Conservation (phyloP, 2,797 vertebrate species). For the Acrossocheilus wenchowensis region DNA sequence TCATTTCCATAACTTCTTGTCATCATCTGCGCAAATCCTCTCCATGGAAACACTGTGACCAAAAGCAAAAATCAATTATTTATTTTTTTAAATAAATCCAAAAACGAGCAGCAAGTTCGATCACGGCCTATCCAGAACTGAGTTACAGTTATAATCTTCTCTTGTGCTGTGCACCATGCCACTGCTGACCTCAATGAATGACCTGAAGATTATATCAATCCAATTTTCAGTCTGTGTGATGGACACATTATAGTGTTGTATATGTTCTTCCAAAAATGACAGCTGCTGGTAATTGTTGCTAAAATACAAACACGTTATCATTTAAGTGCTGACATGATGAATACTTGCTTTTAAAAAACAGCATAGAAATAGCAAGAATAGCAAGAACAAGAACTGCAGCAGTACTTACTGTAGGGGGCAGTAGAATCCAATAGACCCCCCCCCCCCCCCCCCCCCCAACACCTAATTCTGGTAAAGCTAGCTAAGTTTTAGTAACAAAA, state of each 20-base stretch:
- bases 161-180: conserved; percentile 47
- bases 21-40: conserved; percentile 21
- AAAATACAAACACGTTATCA: neutral
- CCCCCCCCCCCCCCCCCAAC: neutral
- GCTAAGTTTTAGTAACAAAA: conserved; percentile 3
- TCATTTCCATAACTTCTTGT: conserved; percentile 22
- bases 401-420: neutral
- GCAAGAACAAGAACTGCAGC: neutral
- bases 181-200: conserved; percentile 59
- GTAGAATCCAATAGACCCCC: neutral
- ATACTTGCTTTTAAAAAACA: neutral
- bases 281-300: neutral
- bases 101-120: conserved; percentile 3
- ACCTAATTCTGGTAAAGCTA: neutral
- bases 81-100: conserved; percentile 19
- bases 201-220: conserved; percentile 69
- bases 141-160: conserved; percentile 64
- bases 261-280: neutral
- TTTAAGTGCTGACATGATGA: neutral
- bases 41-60: neutral
- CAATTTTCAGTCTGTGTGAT: conserved; percentile 50
- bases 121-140: conserved; percentile 15
- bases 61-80: conserved; percentile 11
- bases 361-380: neutral
- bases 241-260: neutral